phyloP scores from a whole-genome alignment of 2,113 vertebrate species.

The Dunckerocampus dactyliophorus region DNA sequence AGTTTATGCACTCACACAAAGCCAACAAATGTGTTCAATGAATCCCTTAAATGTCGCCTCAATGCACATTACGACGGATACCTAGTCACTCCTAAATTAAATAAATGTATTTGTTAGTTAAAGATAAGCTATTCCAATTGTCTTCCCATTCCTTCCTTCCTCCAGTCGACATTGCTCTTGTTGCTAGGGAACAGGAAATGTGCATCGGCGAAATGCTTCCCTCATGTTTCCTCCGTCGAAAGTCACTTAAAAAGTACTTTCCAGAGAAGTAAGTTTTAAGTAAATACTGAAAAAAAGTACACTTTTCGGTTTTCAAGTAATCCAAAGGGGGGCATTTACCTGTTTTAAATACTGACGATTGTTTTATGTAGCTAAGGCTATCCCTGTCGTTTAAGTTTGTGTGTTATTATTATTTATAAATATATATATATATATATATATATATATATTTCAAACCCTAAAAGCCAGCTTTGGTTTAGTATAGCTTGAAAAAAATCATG shows the following conservation, averaged over 20 bases:
- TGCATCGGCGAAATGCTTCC: constrained; percentile 70
- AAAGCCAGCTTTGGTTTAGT: too few species aligned
- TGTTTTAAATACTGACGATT: too few species aligned
- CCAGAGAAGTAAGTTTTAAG: too few species aligned
- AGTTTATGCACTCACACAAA: constrained; percentile 5
- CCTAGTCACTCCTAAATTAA: constrained; percentile 6
- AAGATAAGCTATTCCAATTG: constrained; percentile 60
- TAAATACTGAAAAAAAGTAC: too few species aligned
- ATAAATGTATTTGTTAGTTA: constrained; percentile 13
- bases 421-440: too few species aligned
- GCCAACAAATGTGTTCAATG: background rate
- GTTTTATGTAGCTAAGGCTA: too few species aligned
- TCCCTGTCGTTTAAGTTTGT: too few species aligned
- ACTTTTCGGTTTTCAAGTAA: too few species aligned
- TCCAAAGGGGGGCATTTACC: too few species aligned
- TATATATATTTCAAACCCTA: background rate
- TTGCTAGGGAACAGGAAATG: constrained; percentile 81
- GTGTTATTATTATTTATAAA: too few species aligned
- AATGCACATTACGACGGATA: background rate
- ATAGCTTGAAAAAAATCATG: background rate
- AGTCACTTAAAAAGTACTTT: background rate
- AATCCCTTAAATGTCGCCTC: constrained; percentile 38
- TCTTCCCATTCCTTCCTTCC: constrained; percentile 48
- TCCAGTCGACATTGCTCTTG: constrained; percentile 65
- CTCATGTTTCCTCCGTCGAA: constrained; percentile 51